These are phyloP conservation scores for Prionace glauca DNA, from an alignment of 2,797 vertebrate genomes.

Conservation along the genomic window DNA sequence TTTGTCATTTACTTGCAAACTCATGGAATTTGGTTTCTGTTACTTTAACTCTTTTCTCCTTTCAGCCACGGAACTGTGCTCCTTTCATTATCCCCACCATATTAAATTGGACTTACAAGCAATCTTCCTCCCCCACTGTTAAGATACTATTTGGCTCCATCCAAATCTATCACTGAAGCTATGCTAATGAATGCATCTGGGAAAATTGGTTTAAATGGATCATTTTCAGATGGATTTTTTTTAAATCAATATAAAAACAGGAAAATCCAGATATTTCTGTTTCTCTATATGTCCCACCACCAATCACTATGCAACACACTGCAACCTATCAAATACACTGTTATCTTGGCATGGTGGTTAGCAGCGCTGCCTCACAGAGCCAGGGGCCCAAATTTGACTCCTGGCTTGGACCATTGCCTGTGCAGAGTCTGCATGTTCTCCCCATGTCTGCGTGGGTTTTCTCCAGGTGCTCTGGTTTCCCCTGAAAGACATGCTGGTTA, in stretches of 20 bases:
- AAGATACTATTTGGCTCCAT: not conserved
- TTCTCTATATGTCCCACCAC: not conserved
- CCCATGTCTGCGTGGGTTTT: too few relatives aligned
- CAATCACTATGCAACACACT: not conserved
- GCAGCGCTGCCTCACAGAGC: too few relatives aligned
- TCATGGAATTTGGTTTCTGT: not conserved
- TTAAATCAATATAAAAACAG: not conserved
- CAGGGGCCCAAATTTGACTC: too few relatives aligned
- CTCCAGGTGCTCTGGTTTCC: too few relatives aligned
- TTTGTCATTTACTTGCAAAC: not conserved
- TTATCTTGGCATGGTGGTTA: too few relatives aligned
- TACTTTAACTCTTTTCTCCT: not conserved
- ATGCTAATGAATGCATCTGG: not conserved
- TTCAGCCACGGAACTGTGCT: too few relatives aligned
- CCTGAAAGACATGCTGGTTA: too few relatives aligned
- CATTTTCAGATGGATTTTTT: not conserved
- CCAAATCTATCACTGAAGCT: not conserved
- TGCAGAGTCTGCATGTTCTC: too few relatives aligned
- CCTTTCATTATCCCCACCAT: not conserved
- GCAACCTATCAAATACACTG: not conserved
- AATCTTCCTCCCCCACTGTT: not conserved
- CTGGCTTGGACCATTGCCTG: too few relatives aligned
- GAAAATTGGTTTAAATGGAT: not conserved
- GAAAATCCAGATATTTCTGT: not conserved
- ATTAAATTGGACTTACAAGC: not conserved